phyloP scores from a whole-genome alignment of 2,888 invertebrate species.

The Lissocephala sabroskyi region DNA sequence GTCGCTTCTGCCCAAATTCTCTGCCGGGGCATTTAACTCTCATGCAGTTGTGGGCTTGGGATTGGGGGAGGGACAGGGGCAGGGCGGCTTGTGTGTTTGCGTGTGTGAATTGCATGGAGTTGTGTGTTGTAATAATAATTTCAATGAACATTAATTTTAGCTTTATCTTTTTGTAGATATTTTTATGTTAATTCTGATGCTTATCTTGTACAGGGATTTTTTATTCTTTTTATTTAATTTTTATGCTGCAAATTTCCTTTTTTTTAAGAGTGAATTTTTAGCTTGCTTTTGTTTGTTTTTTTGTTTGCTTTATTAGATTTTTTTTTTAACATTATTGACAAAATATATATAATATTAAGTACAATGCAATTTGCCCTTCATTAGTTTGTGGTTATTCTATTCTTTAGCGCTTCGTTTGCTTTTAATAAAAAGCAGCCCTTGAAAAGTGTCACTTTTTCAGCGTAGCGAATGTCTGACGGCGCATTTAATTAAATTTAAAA shows the following conservation, averaged over 20 bases:
- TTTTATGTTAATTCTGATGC: not conserved
- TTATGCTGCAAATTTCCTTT: conserved; percentile 6
- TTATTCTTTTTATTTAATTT: conserved; percentile 16
- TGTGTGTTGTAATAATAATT: not conserved
- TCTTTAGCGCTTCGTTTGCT: conserved; percentile 6
- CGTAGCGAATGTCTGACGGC: conserved; percentile 7
- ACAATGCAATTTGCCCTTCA: not conserved
- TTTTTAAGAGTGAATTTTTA: conserved; percentile 5
- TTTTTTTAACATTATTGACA: conserved; percentile 67
- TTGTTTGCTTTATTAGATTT: conserved; percentile 20
- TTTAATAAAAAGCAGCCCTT: conserved; percentile 21
- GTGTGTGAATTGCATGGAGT: no score
- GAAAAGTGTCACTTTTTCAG: conserved; percentile 12
- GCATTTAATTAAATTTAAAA: conserved; percentile 1
- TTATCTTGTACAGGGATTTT: conserved; percentile 36
- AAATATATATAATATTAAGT: conserved; percentile 42
- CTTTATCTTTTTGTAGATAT: conserved; percentile 1
- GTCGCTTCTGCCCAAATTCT: no score
- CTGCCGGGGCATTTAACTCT: no score
- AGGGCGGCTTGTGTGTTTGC: no score
- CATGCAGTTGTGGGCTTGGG: no score
- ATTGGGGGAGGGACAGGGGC: no score
- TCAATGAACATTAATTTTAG: conserved; percentile 3
- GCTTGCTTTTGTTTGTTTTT: conserved; percentile 16
- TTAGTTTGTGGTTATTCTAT: not conserved